Evolutionary conservation across 2,797 vertebrate species (phyloP), one percentile per base, ranked within the genome.

Genomic region (Taeniopygia guttata): DNA sequence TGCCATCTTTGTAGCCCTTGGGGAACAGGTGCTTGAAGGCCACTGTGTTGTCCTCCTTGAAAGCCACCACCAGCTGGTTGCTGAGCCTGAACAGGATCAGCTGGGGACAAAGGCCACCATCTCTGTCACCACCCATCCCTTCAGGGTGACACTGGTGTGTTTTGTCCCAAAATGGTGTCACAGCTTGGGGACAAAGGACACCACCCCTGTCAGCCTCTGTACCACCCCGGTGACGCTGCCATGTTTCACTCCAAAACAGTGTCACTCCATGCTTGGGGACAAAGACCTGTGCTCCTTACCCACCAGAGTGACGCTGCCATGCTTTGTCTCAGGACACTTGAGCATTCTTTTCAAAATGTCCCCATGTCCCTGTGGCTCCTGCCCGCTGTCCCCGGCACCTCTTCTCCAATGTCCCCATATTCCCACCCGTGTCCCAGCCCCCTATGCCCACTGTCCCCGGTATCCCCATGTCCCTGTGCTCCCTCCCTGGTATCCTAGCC

Each of bases 21-120:
- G 99, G 98, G 96, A 99, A 99, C 74, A 99, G 98, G 88, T 40
- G 40, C 40, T 40, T 40, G 40, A 40, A 99, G 26, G 99, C 98
- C 10, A 98, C 95, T 0, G 99, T 99, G 97, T 99, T 99, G 95
- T 99, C 99, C 94, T 99, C 99, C 92, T 98, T 99, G 97, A 99
- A 99, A 2, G 98, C 99, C 93, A 99, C 99, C 58, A 98, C 99
- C 98, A 99, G 98, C 97, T 99, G 99, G 96, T 99, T 99, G 95
- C 99, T 99, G 94, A 99, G 98, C 34, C 99, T 99, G 16, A 99
- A 99, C 22, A 99, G 95, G 93, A 99, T 98, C 49, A 26, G 49
- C 13, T 43, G 43, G 43, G 43, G 43, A 43, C 43, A 43, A 43
- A 43, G 42, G 42, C 42, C 42, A 42, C 16, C 42, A 18, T 42